phyloP scores from a whole-genome alignment of 64 coral and sea anemone genomes.

The Hydrozoanthus tunicans region DNA sequence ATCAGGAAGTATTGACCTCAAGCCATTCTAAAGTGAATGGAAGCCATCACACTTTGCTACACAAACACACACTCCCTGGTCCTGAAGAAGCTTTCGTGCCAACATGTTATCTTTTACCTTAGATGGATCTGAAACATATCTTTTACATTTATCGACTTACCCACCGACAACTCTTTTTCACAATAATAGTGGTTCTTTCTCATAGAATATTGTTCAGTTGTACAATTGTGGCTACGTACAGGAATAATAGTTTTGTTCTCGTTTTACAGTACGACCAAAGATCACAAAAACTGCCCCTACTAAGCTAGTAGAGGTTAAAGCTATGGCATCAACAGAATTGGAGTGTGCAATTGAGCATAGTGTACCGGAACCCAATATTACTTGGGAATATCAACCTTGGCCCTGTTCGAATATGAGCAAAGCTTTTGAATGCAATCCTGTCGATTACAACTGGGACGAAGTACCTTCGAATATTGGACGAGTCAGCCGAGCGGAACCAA shows the following conservation, averaged over 20 bases:
- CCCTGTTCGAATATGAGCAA: constrained; percentile 28
- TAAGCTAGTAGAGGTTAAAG: background rate
- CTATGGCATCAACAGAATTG: background rate
- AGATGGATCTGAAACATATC: no score
- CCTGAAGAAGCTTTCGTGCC: no score
- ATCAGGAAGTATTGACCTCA: no score
- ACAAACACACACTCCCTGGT: no score
- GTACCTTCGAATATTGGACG: background rate
- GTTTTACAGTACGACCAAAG: background rate
- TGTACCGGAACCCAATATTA: constrained; percentile 34
- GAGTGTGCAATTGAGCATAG: constrained; percentile 7
- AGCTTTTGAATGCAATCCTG: background rate
- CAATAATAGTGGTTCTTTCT: no score
- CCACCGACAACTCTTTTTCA: no score
- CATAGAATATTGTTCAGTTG: no score
- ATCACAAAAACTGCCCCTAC: background rate
- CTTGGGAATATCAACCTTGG: constrained; percentile 49
- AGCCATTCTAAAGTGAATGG: no score
- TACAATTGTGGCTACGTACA: no score
- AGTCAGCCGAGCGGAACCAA: background rate
- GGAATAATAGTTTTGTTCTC: background rate
- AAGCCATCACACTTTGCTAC: no score
- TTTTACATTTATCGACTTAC: no score
- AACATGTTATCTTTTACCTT: no score
- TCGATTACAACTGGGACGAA: background rate